Evolutionary conservation across 2,797 vertebrate genomes (phyloP).

Genomic region (Hydrophis major): DNA sequence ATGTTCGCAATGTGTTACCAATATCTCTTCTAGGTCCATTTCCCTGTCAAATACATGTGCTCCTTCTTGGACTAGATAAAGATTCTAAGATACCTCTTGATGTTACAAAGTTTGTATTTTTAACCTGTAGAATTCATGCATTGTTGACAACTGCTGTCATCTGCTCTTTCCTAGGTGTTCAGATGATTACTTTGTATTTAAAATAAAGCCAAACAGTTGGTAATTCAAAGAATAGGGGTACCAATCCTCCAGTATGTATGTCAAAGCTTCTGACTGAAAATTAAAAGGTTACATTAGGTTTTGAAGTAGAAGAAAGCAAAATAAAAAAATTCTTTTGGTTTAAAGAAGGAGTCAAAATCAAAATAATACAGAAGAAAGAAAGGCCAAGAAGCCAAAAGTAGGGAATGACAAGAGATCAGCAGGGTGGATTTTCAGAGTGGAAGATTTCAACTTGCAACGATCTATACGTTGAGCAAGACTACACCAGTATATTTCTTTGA

Average conservation of each 20-base stretch:
- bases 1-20: not conserved
- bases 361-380: conserved; percentile 27
- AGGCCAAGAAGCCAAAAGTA: conserved; percentile 13
- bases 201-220: conserved; percentile 35
- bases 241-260: conserved; percentile 36
- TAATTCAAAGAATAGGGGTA: conserved; percentile 37
- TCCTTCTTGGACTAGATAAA: not conserved
- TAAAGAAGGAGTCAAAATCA: not conserved
- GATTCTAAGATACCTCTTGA: not conserved
- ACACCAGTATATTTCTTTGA: not conserved
- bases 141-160: not conserved
- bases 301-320: conserved; percentile 46
- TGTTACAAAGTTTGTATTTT: not conserved
- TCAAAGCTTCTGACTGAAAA: conserved; percentile 39
- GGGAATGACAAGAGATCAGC: conserved; percentile 36
- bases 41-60: not conserved
- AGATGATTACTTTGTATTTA: conserved; percentile 40
- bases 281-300: not conserved
- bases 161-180: conserved; percentile 4
- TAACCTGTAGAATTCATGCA: not conserved
- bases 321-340: conserved; percentile 10
- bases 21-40: not conserved
- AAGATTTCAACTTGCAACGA: conserved; percentile 39
- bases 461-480: conserved; percentile 23
- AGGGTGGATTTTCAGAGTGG: conserved; percentile 35